Evolutionary conservation across 2,113 vertebrate genomes (phyloP).

Genomic region (Cercopithecus mona): DNA sequence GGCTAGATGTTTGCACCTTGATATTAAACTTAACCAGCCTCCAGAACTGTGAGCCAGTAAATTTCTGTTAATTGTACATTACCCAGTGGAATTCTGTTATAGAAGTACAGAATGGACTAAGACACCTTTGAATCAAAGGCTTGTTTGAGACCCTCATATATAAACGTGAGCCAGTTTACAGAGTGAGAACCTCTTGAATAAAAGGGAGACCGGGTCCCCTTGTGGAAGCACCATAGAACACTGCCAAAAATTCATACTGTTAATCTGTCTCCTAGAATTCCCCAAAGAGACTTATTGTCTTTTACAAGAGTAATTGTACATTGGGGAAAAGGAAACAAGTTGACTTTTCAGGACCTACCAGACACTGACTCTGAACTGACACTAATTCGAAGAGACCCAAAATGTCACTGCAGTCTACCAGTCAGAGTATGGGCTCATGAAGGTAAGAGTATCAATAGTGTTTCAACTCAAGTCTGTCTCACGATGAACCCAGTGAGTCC

Average conservation of each 20-base stretch:
- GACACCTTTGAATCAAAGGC: neutral
- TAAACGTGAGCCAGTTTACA: neutral
- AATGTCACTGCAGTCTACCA: neutral
- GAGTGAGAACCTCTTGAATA: neutral
- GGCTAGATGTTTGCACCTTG: no score
- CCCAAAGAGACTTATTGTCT: neutral
- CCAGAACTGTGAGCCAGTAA: neutral
- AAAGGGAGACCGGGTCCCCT: neutral
- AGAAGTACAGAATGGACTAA: neutral
- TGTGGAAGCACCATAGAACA: neutral
- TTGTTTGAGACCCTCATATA: neutral
- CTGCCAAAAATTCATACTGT: neutral
- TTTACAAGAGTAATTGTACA: neutral
- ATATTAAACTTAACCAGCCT: neutral
- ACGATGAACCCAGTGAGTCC: neutral
- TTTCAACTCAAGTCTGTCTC: neutral
- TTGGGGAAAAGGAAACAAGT: neutral
- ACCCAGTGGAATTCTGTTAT: neutral
- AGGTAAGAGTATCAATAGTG: neutral
- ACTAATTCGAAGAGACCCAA: neutral
- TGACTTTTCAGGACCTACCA: neutral
- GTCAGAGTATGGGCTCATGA: neutral
- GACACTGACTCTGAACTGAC: neutral
- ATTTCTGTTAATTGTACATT: neutral
- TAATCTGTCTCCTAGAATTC: neutral